phyloP scores from a whole-genome alignment of 2,113 vertebrate genomes.

The rabbit (Oryctolagus cuniculus) region mOryCun1.1 NC_091440.1:12417501-12418000 shows the following conservation, averaged over 20 bases:
- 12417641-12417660: background rate
- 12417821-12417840: background rate
- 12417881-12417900: background rate
- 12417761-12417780: background rate
- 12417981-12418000: background rate
- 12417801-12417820: background rate
- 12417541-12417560: slow-evolving; percentile 16
- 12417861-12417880: background rate
- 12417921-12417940: background rate
- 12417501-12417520: background rate
- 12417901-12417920: background rate
- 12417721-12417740: slow-evolving; percentile 12
- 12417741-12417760: background rate
- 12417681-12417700: background rate
- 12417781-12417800: background rate
- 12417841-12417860: background rate
- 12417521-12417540: slow-evolving; percentile 23
- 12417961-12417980: background rate
- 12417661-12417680: slow-evolving; percentile 41
- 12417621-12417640: background rate
- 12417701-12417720: background rate
- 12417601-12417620: slow-evolving; percentile 25
- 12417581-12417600: slow-evolving; percentile 34
- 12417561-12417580: background rate
- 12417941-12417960: background rate